Base-by-base conservation (phyloP, 1,140 invertebrate species). In the Pogonus chalceus region DNA sequence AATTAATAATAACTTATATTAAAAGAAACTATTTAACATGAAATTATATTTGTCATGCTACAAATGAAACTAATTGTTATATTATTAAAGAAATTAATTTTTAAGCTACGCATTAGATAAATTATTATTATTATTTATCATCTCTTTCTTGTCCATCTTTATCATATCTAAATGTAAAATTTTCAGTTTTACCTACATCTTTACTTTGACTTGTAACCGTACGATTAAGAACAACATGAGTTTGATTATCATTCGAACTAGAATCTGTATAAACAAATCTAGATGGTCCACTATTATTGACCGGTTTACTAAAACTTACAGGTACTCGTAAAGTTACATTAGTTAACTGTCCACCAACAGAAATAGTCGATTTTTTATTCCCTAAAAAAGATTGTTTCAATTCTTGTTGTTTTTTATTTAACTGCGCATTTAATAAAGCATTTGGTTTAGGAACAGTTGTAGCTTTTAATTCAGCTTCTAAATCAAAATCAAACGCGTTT, bases 361-460 rank as follows among this genome's bases (percentile, higher is more conserved):
- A 7, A 31, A 31, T 31, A 7, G 18, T 18, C 4, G 37, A 12
- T 16, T 43, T 43, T 18, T 43, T 43, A 43, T 18, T 43, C 3
- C 37, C 37, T 4, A 18, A 10, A 7, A 31, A 31, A 7, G 18
- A 12, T 18, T 9, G 18, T 43, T 43, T 43, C 9, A 43, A 4
- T 18, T 43, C 37, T 3, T 7, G 18, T n/a, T n/a, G n/a, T n/a
- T n/a, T n/a, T 43, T 43, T 43, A 9, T 43, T 9, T 43, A 12
- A 4, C 37, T 10, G 7, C 9, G 3, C 9, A 9, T 7, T 4
- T 7, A 10, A 16, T 16, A 43, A 10, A n/a, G n/a, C n/a, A n/a
- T 52, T 53, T n/a, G 51, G 43, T 39, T 58, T 58, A 22, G 37
- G n/a, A 18, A 58, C 35, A 3, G 56, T 49, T 23, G 43, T 55